Conservation (phyloP, 2,888 invertebrate species). For the Nasonia oneida region DNA sequence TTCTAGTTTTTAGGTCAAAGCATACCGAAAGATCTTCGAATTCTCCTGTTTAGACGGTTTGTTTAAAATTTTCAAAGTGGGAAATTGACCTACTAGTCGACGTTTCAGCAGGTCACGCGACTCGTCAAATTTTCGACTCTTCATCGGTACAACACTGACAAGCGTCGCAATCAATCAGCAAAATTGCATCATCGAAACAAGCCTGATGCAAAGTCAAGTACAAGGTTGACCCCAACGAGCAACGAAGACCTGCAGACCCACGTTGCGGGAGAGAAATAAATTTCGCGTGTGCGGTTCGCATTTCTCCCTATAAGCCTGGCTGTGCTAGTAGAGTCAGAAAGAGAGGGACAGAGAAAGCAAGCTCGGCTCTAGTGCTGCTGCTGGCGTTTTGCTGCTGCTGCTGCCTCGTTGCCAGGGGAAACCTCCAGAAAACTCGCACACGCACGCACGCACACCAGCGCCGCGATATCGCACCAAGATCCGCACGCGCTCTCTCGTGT, state of each 20-base stretch:
- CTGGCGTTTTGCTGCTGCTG: conserved; percentile 58
- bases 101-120: too few relatives aligned
- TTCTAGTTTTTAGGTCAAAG: too few relatives aligned
- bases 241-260: conserved; percentile 45
- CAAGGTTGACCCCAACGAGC: conserved; percentile 1
- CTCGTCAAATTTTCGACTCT: too few relatives aligned
- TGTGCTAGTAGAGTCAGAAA: conserved; percentile 13
- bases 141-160: too few relatives aligned
- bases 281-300: conserved; percentile 75
- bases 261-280: conserved; percentile 61
- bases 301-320: conserved; percentile 74
- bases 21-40: too few relatives aligned
- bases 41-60: too few relatives aligned
- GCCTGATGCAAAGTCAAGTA: neutral
- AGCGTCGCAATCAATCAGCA: too few relatives aligned
- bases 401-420: conserved; percentile 78
- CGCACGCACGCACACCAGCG: conserved; percentile 58
- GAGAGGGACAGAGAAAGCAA: conserved; percentile 35
- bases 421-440: conserved; percentile 78
- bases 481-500: conserved; percentile 60
- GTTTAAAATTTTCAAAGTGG: too few relatives aligned
- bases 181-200: too few relatives aligned
- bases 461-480: conserved; percentile 64
- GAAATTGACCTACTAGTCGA: too few relatives aligned
- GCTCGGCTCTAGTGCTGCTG: conserved; percentile 68